Conservation (phyloP, 2,113 vertebrate genomes). For the Calidris pygmaea region DNA sequence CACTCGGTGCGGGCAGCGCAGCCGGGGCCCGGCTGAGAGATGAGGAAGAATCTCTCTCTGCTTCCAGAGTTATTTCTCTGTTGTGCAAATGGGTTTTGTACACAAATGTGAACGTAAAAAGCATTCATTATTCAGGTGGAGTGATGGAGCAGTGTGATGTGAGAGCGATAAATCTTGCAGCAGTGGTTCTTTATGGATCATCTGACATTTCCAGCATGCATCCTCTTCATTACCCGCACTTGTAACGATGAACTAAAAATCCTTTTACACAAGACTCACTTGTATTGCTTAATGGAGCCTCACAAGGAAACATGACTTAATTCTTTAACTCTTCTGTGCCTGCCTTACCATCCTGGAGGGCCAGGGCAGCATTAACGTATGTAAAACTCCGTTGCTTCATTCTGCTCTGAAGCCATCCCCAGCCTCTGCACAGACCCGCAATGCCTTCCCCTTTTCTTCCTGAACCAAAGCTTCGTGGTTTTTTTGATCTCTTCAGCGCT, state of each 20-base stretch:
- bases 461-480: background rate
- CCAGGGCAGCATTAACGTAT: rapidly evolving
- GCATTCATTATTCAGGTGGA: conserved; percentile 62
- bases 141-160: background rate
- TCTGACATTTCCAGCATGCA: conserved; percentile 62
- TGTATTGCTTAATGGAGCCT: conserved; percentile 71
- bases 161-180: conserved; percentile 28
- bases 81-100: conserved; percentile 45
- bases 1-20: background rate
- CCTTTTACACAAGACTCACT: conserved; percentile 56
- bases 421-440: background rate
- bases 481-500: background rate
- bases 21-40: background rate
- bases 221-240: conserved; percentile 69
- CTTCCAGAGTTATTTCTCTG: conserved; percentile 6
- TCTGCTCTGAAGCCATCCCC: background rate
- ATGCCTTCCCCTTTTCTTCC: background rate
- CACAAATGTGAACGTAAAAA: conserved; percentile 9
- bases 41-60: background rate
- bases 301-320: conserved; percentile 10
- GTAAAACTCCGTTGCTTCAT: background rate
- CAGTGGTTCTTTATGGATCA: conserved; percentile 54
- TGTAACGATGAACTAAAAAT: conserved; percentile 70
- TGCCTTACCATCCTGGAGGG: background rate
- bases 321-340: conserved; percentile 49